Conservation (phyloP, 2,113 vertebrate genomes). For the Siniperca knerii region DNA sequence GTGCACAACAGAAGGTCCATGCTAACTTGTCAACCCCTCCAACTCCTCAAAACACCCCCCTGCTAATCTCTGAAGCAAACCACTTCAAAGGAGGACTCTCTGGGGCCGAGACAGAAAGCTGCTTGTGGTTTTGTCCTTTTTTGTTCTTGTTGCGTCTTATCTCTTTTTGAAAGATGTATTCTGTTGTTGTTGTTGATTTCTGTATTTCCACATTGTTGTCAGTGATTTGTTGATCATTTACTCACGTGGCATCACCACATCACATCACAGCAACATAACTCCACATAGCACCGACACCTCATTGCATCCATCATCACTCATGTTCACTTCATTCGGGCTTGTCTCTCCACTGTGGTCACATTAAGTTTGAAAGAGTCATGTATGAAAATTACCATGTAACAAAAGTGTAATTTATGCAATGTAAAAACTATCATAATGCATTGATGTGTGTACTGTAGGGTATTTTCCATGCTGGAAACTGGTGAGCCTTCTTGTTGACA, state of each 20-base stretch:
- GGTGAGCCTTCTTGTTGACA: slow-evolving; percentile 73
- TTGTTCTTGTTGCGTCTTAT: slow-evolving; percentile 60
- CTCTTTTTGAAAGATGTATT: slow-evolving; percentile 69
- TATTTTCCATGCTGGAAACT: slow-evolving; percentile 65
- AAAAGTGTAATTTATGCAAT: slow-evolving; percentile 59
- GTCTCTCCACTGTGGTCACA: slow-evolving; percentile 78
- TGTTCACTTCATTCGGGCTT: slow-evolving; percentile 73
- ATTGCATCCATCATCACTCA: slow-evolving; percentile 67
- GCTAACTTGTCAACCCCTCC: slow-evolving; percentile 46
- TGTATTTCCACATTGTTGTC: slow-evolving; percentile 79
- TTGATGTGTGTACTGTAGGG: slow-evolving; percentile 68
- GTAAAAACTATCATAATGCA: slow-evolving; percentile 71
- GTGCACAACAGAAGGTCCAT: slow-evolving; percentile 56
- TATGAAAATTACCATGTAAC: slow-evolving; percentile 66
- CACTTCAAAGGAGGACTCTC: slow-evolving; percentile 80
- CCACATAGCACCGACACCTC: slow-evolving; percentile 62
- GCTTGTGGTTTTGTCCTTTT: slow-evolving; percentile 70
- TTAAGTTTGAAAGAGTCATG: slow-evolving; percentile 64
- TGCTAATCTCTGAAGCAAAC: slow-evolving; percentile 71
- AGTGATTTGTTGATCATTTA: slow-evolving; percentile 76
- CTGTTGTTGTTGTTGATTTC: slow-evolving; percentile 75
- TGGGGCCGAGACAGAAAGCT: slow-evolving; percentile 69
- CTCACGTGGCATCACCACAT: slow-evolving; percentile 69
- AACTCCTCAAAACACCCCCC: not conserved
- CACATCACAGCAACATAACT: slow-evolving; percentile 55